Evolutionary conservation across 2,888 invertebrate species (phyloP).

Genomic region (Dasysyrphus tricinctus): DNA sequence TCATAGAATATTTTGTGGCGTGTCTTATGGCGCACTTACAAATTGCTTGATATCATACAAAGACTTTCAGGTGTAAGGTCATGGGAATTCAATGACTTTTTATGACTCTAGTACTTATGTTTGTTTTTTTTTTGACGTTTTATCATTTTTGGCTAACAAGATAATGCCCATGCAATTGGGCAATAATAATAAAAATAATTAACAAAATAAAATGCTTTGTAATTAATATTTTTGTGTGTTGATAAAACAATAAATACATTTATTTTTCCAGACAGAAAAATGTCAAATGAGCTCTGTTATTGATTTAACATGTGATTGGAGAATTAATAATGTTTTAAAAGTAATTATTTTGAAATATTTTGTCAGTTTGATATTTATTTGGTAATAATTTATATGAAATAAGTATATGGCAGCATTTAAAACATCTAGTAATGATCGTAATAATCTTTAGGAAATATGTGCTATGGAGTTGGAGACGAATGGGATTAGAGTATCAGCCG

Average conservation of each 20-base stretch:
- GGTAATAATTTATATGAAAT: not conserved
- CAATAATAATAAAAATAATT: slow-evolving; percentile 1
- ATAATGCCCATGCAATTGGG: slow-evolving; percentile 20
- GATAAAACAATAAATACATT: slow-evolving; percentile 13
- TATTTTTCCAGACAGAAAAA: not conserved
- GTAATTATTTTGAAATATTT: not conserved
- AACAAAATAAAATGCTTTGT: not conserved
- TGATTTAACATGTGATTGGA: not conserved
- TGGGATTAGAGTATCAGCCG: too few species aligned
- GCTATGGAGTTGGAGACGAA: too few species aligned
- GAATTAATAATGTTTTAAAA: not conserved
- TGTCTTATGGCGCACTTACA: slow-evolving; percentile 1
- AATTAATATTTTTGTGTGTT: not conserved
- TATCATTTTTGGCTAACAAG: slow-evolving; percentile 18
- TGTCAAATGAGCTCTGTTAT: not conserved
- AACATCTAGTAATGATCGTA: too few species aligned
- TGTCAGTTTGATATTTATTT: not conserved
- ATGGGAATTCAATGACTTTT: slow-evolving; percentile 21
- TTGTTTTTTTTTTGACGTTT: not conserved
- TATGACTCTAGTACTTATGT: not conserved
- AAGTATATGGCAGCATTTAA: too few species aligned
- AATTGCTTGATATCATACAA: not conserved
- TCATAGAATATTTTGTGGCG: not conserved
- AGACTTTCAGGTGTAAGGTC: slow-evolving; percentile 4
- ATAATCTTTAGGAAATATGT: too few species aligned